Base-by-base conservation (phyloP, 2,797 vertebrate species). In the Neosilurus mollespiculum region DNA sequence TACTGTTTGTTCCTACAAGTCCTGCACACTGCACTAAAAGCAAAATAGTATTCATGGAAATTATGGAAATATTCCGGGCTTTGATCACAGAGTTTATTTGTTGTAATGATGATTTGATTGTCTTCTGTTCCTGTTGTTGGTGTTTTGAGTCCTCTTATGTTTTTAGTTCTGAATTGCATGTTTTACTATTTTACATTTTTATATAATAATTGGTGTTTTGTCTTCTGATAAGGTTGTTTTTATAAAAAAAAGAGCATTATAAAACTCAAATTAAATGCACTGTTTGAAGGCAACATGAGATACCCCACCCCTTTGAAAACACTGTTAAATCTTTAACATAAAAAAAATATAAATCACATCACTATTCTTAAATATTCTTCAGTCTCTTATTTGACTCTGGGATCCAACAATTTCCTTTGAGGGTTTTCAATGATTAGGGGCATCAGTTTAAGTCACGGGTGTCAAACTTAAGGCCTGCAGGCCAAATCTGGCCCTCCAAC, bases 221-320 rank as follows among this genome's bases (percentile, higher is more conserved):
- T 88, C 88, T 83, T 90, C 85, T 89, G 64, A 77, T 61, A 62
- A 83, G 53, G 71, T 73, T 73, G 69, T 77, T 85, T 87, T 88
- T 87, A 78, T 87, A n/a, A 87, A 81, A 53, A 82, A 85, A 81
- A 64, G 49, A 90, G 71, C 84, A 89, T 87, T 87, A 89, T 92
- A 86, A 90, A 91, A 82, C 85, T 88, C 87, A 93, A 81, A 86
- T 87, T 9, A 79, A 84, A 84, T 81, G 62, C 78, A 87, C 82
- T 84, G 84, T 84, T 78, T 59, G 67, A 61, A 71, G 30, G 70
- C 78, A 84, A 84, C 70, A 77, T 54, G 3, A 62, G 81, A 78
- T 81, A 80, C 49, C 43, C 54, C 56, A 4, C 83, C 85, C 66
- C 30, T 78, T 87, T 81, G 62, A 80, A 64, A 85, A 80, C 80